Base-by-base conservation (phyloP, 2,888 invertebrate genomes). In the Lithophane ornitopus region DNA sequence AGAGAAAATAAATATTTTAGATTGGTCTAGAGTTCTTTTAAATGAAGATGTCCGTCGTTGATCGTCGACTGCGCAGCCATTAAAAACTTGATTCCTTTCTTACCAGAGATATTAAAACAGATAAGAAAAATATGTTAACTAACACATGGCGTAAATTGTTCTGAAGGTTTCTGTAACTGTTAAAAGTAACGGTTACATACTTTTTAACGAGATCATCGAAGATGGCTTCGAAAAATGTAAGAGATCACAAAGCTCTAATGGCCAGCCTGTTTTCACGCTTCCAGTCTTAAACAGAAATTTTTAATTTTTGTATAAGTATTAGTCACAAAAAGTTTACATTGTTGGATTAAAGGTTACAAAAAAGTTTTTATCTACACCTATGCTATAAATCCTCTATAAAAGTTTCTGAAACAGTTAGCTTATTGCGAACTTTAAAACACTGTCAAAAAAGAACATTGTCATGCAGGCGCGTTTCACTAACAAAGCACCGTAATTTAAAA, bases 91-190 rank as follows among this genome's bases (percentile, higher is more conserved):
- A 16, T 70, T 44, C 11, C 6, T 69, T 11, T n/a, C 14, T n/a
- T n/a, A 62, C 44, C 41, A 74, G 9, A 28, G 2, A 28, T 73
- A 58, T 4, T 34, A 12, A n/a, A 46, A 66, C 22, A 46, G 22
- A n/a, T 16, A 46, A 70, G 16, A 49, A n/a, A 59, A 74, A n/a
- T 41, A 58, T 49, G 46, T 73, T 34, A 56, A 59, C 22, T 61
- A 44, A 61, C 44, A 12, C n/a, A 63, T 16, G 16, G 8, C 34
- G 4, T 41, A 16, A 9, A 12, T 26, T 26, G 39, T n/a, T 19
- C n/a, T 46, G 22, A 44, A 41, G 7, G 26, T 3, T 46, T 79
- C 34, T 44, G 76, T 26, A 80, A 70, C 16, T 59, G 11, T 49
- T 26, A 6, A 59, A 70, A 44, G 34, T 34, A 14, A 59, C 14